phyloP scores from a whole-genome alignment of 2,113 vertebrate genomes.

The Echinops telfairi region DNA sequence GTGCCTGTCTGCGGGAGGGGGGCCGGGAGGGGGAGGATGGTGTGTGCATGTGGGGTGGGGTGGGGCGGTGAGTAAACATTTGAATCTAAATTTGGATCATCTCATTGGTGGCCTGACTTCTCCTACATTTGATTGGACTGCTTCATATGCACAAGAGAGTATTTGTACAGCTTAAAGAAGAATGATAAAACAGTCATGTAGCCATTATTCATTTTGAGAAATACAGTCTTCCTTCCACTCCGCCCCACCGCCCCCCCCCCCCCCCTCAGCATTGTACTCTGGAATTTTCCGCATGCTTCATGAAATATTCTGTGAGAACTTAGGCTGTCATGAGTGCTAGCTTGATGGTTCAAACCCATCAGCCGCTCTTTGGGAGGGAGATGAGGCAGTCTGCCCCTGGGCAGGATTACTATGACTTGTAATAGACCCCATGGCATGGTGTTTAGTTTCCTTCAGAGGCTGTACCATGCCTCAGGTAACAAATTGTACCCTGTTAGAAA shows the following conservation, averaged over 20 bases:
- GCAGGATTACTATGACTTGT: no score
- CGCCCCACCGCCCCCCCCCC: background rate
- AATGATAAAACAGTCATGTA: background rate
- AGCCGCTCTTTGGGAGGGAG: no score
- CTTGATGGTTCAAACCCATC: no score
- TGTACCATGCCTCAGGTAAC: no score
- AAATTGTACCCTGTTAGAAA: no score
- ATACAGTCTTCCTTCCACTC: no score
- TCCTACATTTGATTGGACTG: slow-evolving; percentile 8
- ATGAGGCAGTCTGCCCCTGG: no score
- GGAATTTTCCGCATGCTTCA: background rate
- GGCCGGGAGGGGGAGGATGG: background rate
- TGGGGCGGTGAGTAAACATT: background rate
- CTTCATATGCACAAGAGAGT: background rate
- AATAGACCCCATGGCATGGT: background rate
- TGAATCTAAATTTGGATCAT: background rate
- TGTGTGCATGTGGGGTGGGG: background rate
- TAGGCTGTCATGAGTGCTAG: no score
- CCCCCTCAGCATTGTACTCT: background rate
- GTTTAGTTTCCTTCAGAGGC: no score
- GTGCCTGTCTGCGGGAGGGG: background rate
- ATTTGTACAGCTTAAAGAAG: background rate
- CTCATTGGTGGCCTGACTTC: background rate
- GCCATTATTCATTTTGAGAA: no score
- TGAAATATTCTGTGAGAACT: background rate